Conservation (phyloP, 2,888 invertebrate species). For the Agriotes lineatus region DNA sequence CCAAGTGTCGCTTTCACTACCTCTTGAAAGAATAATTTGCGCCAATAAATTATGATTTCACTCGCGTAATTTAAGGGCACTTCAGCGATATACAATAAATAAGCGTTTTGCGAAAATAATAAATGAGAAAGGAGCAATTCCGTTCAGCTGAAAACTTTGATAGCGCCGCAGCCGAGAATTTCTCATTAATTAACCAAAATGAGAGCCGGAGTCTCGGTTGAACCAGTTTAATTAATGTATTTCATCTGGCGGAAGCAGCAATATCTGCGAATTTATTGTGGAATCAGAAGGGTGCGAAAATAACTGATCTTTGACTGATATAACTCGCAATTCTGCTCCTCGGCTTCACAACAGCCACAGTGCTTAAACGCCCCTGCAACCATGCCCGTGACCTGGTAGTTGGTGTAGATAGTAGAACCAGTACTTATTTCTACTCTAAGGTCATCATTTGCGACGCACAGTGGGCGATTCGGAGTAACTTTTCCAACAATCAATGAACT, state of each 20-base stretch:
- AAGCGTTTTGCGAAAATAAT: constrained; percentile 35
- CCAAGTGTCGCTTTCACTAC: no score
- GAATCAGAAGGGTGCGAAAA: constrained; percentile 31
- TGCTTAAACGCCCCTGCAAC: neutral
- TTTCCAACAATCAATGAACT: no score
- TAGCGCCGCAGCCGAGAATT: constrained; percentile 35
- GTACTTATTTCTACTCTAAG: no score
- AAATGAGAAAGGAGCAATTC: constrained; percentile 36
- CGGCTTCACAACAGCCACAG: neutral
- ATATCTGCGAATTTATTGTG: constrained; percentile 35
- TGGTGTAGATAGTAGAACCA: no score
- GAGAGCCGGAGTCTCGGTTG: constrained; percentile 32
- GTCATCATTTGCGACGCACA: no score
- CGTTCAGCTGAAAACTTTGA: constrained; percentile 35
- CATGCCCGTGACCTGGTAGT: no score
- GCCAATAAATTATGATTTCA: constrained; percentile 22
- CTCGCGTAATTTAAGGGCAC: constrained; percentile 20
- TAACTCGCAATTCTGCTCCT: constrained; percentile 7
- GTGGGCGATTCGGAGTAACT: no score
- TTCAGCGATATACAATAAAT: constrained; percentile 26
- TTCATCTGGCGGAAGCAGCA: constrained; percentile 39
- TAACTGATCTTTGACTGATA: constrained; percentile 31
- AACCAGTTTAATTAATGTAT: constrained; percentile 42
- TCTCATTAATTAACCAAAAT: constrained; percentile 43
- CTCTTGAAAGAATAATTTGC: constrained; percentile 18